Base-by-base conservation (phyloP, 2,113 vertebrate genomes). In the Prolemur simus region DNA sequence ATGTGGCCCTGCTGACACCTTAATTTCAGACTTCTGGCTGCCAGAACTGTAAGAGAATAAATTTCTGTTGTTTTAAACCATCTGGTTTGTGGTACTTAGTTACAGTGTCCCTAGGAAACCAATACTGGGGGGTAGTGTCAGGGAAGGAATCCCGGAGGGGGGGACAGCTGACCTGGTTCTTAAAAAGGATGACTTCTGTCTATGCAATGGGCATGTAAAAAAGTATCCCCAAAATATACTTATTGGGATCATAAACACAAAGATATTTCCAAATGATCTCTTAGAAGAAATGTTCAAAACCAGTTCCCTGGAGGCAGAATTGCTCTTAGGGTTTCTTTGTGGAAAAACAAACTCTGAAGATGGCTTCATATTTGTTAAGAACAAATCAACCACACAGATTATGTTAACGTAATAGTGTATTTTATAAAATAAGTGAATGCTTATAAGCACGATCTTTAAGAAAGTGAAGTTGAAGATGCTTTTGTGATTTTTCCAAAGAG, bases 401-500 rank as follows among this genome's bases (percentile, higher is more conserved):
- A 47, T 0, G 49, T 94, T 92, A 96, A 94, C 21, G 25, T 64
- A 68, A 87, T 5, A 34, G 49, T 45, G 69, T 83, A 78, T 64
- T 95, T 96, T 71, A 71, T 74, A 91, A 80, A 74, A 54, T 86
- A 83, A 97, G 81, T 74, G 92, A 89, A 73, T 80, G 56, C 18
- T 68, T 74, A 76, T 54, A 83, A 89, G 87, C n/a, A 60, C 74
- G 85, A 66, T 93, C 74, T 96, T 91, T 47, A 92, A 89, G 89
- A 82, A 82, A 64, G 91, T 3, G 84, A 94, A 95, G 81, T 15
- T 56, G 78, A 56, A 91, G 73, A 91, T 45, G 45, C 8, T 18
- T 64, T 60, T 87, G 76, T 64, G 69, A 66, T 91, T 80, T 96
- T 96, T 92, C 71, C n/a, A 78, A 86, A 95, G 96, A 15, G 96